Conservation (phyloP, 2,113 vertebrate genomes). For the Indicator maculatus region DNA sequence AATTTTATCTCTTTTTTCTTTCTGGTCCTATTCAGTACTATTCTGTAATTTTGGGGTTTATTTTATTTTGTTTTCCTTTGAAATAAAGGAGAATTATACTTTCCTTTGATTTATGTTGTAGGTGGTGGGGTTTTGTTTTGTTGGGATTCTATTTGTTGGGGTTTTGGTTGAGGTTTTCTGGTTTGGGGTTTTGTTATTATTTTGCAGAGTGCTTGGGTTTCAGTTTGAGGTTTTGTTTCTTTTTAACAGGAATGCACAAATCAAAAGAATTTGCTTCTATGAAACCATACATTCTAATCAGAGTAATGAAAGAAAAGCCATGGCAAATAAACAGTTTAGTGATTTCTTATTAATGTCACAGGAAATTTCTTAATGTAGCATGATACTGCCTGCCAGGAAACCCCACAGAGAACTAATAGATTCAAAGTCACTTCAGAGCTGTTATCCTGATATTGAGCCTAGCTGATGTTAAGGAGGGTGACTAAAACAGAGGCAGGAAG, state of each 20-base stretch:
- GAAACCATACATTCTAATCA: neutral
- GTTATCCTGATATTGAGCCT: neutral
- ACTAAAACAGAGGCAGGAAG: neutral
- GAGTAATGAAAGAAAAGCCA: neutral
- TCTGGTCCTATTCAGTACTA: neutral
- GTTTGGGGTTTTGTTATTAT: neutral
- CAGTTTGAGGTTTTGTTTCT: neutral
- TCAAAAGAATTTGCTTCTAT: neutral
- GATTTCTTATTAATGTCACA: neutral
- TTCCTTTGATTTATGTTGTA: neutral
- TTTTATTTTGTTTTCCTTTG: neutral
- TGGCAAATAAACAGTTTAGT: neutral
- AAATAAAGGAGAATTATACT: neutral
- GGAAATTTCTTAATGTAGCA: neutral
- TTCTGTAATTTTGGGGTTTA: neutral
- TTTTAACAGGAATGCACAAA: neutral
- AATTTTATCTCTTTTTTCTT: neutral
- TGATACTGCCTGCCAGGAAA: neutral
- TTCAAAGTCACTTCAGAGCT: neutral
- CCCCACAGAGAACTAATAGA: neutral
- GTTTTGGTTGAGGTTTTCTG: neutral
- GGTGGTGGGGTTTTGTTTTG: neutral
- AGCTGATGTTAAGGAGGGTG: neutral
- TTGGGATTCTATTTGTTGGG: neutral
- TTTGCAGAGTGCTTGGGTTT: no score